Base-by-base conservation (phyloP, 2,888 invertebrate genomes). In the Archaeoteleia sp. region DNA sequence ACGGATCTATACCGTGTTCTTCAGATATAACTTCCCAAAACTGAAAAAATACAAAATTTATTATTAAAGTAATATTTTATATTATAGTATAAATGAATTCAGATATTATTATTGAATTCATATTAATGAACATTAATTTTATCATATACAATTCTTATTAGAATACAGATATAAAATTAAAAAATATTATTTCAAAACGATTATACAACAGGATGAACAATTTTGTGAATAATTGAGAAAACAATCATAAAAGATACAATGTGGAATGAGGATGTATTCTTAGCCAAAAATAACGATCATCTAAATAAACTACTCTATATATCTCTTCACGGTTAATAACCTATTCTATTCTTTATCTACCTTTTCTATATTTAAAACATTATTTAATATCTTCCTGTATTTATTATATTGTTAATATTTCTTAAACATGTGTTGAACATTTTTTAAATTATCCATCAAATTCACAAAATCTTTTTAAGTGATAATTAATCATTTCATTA, bases 11-110 rank as follows among this genome's bases (percentile, higher is more conserved):
- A 27, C 90, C 90, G 85, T 96, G 96, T 87, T 96, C 96, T 84
- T 96, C 95, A 48, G 95, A 96, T 87, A 97, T 96, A 75, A 96
- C 95, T 89, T 96, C 96, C 96, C 95, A 96, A 89, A 95, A 95
- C 93, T 93, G 87, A 23, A 82, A n/a, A n/a, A 85, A 25, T 45
- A 63, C 57, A 67, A 54, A 74, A 69, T 9, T 29, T 32, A 17
- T 30, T 42, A 42, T 43, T n/a, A n/a, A n/a, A n/a, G n/a, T n/a
- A n/a, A n/a, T n/a, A n/a, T n/a, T n/a, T n/a, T n/a, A n/a, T 29
- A 37, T 14, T 42, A 32, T 2, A 46, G 6, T 1, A 8, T 12
- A 17, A 7, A 1, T 42, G 8, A 10, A 25, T 6, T 5, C 7
- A 23, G n/a, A 7, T 17, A n/a, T 23, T 10, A 27, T 7, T 23